Conservation (phyloP, 2,797 vertebrate species). For the Coregonus ussuriensis region DNA sequence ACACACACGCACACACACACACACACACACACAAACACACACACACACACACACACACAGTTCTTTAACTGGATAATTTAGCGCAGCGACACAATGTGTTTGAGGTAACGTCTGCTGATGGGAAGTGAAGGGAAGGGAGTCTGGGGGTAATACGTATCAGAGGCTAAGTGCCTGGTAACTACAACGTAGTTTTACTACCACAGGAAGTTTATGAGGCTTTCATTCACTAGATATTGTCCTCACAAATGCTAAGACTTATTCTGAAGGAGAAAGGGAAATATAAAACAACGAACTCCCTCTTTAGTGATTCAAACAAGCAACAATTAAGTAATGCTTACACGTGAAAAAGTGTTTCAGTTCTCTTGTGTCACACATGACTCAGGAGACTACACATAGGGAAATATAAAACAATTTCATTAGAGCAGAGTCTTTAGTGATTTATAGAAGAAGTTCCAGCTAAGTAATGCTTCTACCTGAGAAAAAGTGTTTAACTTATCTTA, state of each 20-base stretch:
- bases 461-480: background rate
- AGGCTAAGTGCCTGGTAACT: background rate
- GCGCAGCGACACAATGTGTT: constrained; percentile 29
- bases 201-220: background rate
- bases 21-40: background rate
- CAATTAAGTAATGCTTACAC: background rate
- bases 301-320: background rate
- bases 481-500: background rate
- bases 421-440: background rate
- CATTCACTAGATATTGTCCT: background rate
- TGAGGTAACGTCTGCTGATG: constrained; percentile 46
- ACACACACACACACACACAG: constrained; percentile 14
- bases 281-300: background rate
- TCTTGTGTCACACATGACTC: background rate
- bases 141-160: constrained; percentile 28
- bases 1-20: constrained; percentile 13
- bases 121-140: constrained; percentile 22
- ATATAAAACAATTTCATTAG: background rate
- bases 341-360: background rate
- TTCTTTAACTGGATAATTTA: constrained; percentile 42
- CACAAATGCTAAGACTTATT: background rate
- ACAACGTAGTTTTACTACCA: constrained; percentile 19
- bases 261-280: background rate
- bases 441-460: background rate
- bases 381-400: background rate